Evolutionary conservation across 2,888 invertebrate species (phyloP).

Genomic region (Drosophila falleni): DNA sequence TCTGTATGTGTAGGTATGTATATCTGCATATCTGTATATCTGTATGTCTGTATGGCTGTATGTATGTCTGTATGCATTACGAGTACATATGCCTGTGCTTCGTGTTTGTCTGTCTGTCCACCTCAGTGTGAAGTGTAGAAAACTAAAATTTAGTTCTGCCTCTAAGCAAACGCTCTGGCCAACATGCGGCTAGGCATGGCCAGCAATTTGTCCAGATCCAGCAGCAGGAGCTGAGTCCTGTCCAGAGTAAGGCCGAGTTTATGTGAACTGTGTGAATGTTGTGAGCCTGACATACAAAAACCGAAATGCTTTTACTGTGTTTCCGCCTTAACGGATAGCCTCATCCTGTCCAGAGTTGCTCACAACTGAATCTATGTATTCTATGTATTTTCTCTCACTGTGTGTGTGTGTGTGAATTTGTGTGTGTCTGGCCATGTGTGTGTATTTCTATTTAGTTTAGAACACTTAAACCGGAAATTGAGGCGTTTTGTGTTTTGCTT

Average conservation of each 20-base stretch:
- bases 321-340: slow-evolving; percentile 74
- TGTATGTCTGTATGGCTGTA: neutral
- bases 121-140: slow-evolving; percentile 67
- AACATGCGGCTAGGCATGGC: slow-evolving; percentile 59
- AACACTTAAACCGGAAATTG: slow-evolving; percentile 81
- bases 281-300: slow-evolving; percentile 58
- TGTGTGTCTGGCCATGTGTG: slow-evolving; percentile 27
- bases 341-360: slow-evolving; percentile 37
- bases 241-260: slow-evolving; percentile 48
- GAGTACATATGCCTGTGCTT: slow-evolving; percentile 12
- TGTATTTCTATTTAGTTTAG: slow-evolving; percentile 76
- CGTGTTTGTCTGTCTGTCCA: slow-evolving; percentile 18
- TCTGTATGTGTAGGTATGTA: slow-evolving; percentile 1
- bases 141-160: slow-evolving; percentile 76
- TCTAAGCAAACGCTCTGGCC: slow-evolving; percentile 57
- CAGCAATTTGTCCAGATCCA: slow-evolving; percentile 72
- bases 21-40: too few species aligned
- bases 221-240: slow-evolving; percentile 6
- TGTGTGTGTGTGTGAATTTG: slow-evolving; percentile 28
- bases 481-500: slow-evolving; percentile 80
- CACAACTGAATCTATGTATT: slow-evolving; percentile 13
- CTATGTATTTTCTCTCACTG: neutral
- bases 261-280: slow-evolving; percentile 36
- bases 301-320: slow-evolving; percentile 78
- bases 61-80: neutral